These are phyloP conservation scores for Colaptes auratus DNA, from an alignment of 2,113 vertebrate genomes.

Conservation along the genomic window DNA sequence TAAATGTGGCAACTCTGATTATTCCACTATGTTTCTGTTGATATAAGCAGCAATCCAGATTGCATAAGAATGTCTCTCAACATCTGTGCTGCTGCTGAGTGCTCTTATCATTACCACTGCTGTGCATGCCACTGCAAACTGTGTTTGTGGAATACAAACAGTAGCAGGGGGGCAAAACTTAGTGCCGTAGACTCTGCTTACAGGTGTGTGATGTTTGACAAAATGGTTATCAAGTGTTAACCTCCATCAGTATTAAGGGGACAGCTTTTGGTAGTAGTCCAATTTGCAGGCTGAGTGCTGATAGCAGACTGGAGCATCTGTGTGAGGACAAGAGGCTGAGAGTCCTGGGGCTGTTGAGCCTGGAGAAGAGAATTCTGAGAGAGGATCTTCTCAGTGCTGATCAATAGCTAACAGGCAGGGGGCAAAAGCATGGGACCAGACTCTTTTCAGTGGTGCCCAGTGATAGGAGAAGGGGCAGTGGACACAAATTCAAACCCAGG, in stretches of 20 bases:
- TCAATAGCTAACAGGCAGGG: too few relatives aligned
- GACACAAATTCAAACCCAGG: too few relatives aligned
- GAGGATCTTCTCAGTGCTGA: too few relatives aligned
- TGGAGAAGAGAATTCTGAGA: too few relatives aligned
- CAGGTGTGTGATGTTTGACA: conserved; percentile 39
- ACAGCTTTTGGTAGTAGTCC: background rate
- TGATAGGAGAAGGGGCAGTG: too few relatives aligned
- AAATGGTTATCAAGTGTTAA: conserved; percentile 24
- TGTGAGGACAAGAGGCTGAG: too few relatives aligned
- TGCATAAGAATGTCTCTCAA: conserved; percentile 29
- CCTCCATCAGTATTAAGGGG: background rate
- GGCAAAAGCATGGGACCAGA: too few relatives aligned
- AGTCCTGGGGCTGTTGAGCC: too few relatives aligned
- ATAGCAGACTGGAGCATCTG: background rate
- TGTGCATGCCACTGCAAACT: conserved; percentile 43
- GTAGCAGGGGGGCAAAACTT: conserved; percentile 40
- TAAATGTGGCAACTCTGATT: conserved; percentile 18
- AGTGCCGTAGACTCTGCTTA: conserved; percentile 43
- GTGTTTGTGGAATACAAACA: conserved; percentile 43
- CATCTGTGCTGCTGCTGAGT: conserved; percentile 46
- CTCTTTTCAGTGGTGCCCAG: too few relatives aligned
- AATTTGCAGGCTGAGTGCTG: background rate
- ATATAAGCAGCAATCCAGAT: conserved; percentile 14
- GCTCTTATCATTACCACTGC: conserved; percentile 38
- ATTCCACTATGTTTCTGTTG: conserved; percentile 34